Evolutionary conservation across 2,888 invertebrate genomes (phyloP), one percentile per base, ranked within the genome.

Genomic region (Sinodicranocentrus sp.): DNA sequence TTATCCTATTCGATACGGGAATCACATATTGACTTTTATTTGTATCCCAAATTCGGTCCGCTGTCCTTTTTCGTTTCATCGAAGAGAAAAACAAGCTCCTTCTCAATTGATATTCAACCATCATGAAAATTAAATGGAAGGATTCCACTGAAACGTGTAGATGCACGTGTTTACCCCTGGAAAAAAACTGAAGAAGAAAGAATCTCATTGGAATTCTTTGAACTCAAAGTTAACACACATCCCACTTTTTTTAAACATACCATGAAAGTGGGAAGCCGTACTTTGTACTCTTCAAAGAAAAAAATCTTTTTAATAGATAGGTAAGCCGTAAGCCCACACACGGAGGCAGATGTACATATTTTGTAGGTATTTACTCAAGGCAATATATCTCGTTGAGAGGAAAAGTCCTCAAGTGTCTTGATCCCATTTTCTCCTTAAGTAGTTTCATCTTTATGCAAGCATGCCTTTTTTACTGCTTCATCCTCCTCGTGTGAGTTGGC

Each of bases 1-100:
- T 77, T 77, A 77, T 77, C 68, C 33, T 26, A 77, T 77, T 77
- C 54, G 77, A 77, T 68, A 77, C 77, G 77, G 67, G 68, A 77
- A 77, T 77, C 77, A n/a, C n/a, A 77, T 77, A 77, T 68, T 77
- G 77, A 77, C 77, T 77, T 77, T 43, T 76, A 21, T 61, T 44
- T 43, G 19, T 43, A 48, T 67, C 52, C 59, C 44, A 3, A 68
- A 77, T 77, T 68, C 28, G 77, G 57, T 77, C 68, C 48, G 28
- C 57, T 77, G 68, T 77, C 77, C 77, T 25, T 77, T 65, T 65
- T 25, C 8, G 10, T 57, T 57, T 57, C 57, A 57, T 52, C 52
- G 19, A n/a, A n/a, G n/a, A n/a, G 10, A 33, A 33, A 6, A 33
- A 33, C 3, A 33, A 33, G 33, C 33, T 10, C 33, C 33, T 33